These are phyloP conservation scores for Pandemis cinnamomeana DNA, from an alignment of 2,888 invertebrate species.

Conservation along the genomic window DNA sequence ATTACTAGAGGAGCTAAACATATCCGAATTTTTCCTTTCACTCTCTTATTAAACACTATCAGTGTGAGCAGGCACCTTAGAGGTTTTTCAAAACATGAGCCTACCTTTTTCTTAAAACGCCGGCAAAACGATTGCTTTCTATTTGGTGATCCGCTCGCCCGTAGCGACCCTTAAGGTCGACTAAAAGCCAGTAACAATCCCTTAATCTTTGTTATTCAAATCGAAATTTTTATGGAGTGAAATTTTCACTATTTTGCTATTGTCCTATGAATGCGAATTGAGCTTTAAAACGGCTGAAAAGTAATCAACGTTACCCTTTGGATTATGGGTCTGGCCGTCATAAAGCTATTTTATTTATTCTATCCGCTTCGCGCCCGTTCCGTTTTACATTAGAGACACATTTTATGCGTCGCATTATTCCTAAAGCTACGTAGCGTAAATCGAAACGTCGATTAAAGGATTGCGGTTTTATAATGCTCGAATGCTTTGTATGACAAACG, in stretches of 20 bases:
- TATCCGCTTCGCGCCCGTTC: conserved; percentile 21
- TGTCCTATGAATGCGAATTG: neutral
- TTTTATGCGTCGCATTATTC: conserved; percentile 32
- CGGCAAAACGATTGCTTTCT: too few species aligned
- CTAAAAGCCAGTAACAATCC: too few species aligned
- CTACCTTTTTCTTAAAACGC: too few species aligned
- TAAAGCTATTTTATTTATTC: conserved; percentile 33
- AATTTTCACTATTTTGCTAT: neutral
- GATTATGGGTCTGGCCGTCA: conserved; percentile 16
- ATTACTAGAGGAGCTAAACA: too few species aligned
- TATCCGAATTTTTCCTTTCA: too few species aligned
- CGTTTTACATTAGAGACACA: conserved; percentile 34
- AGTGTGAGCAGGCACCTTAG: too few species aligned
- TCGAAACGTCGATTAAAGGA: conserved; percentile 35
- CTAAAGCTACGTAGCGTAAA: conserved; percentile 25
- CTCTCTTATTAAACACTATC: too few species aligned
- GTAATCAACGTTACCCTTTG: conserved; percentile 29
- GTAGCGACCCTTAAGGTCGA: too few species aligned
- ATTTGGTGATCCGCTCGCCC: too few species aligned
- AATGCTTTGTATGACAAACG: conserved; percentile 9
- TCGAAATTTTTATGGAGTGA: too few species aligned
- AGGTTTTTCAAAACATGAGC: too few species aligned
- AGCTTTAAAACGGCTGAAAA: conserved; percentile 33
- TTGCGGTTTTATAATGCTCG: conserved; percentile 22
- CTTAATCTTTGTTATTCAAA: neutral